phyloP scores from a whole-genome alignment of 2,888 invertebrate species.

The Chrysolina americana region DNA sequence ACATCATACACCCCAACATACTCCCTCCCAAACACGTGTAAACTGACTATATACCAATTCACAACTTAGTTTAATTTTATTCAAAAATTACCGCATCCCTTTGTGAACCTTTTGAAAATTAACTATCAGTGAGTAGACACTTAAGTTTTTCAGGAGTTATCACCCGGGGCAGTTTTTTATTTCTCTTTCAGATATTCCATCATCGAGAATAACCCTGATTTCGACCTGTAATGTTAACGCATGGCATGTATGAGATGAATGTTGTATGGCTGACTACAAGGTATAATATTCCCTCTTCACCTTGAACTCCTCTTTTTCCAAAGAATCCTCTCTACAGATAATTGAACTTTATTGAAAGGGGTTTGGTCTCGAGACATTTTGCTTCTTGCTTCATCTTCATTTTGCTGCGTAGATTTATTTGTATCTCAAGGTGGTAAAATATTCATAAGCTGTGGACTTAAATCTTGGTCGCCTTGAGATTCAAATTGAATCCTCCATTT shows the following conservation, averaged over 20 bases:
- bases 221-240: slow-evolving; percentile 67
- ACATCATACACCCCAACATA: slow-evolving; percentile 54
- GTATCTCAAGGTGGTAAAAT: slow-evolving; percentile 10
- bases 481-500: not conserved
- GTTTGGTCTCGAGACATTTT: slow-evolving; percentile 25
- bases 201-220: slow-evolving; percentile 57
- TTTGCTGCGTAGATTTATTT: slow-evolving; percentile 1
- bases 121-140: slow-evolving; percentile 35
- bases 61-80: slow-evolving; percentile 57
- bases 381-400: not conserved
- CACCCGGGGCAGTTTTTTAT: slow-evolving; percentile 31
- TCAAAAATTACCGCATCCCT: slow-evolving; percentile 45
- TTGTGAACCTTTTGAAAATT: slow-evolving; percentile 47
- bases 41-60: slow-evolving; percentile 59
- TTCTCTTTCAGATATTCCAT: slow-evolving; percentile 64
- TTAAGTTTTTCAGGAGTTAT: slow-evolving; percentile 29
- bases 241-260: slow-evolving; percentile 58
- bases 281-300: slow-evolving; percentile 54
- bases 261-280: slow-evolving; percentile 53
- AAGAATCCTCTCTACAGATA: slow-evolving; percentile 64
- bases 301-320: slow-evolving; percentile 51
- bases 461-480: not conserved
- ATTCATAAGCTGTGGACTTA: no score
- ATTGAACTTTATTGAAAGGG: slow-evolving; percentile 39
- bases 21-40: slow-evolving; percentile 56